phyloP scores from a whole-genome alignment of 1,140 invertebrate species.

The Cydia amplana region DNA sequence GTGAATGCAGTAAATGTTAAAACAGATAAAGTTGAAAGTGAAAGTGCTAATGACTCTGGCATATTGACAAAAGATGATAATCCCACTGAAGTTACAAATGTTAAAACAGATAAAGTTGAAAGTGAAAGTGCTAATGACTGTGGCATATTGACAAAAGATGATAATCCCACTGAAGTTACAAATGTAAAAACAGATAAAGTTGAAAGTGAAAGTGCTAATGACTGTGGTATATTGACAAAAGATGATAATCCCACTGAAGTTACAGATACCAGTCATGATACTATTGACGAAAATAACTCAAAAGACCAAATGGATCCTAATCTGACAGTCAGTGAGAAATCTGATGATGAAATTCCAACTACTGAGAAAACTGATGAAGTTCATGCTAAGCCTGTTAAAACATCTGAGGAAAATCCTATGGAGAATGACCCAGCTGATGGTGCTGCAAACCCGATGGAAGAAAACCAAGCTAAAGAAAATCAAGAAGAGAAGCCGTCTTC shows the following conservation, averaged over 20 bases:
- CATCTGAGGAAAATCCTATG: slow-evolving; percentile 19
- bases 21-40: slow-evolving; percentile 32
- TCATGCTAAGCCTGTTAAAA: slow-evolving; percentile 32
- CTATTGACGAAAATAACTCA: background rate
- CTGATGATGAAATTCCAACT: slow-evolving; percentile 32
- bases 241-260: background rate
- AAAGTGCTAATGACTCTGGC: too few species aligned
- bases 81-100: too few species aligned
- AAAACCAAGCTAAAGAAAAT: slow-evolving; percentile 5
- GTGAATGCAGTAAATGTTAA: slow-evolving; percentile 34
- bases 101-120: slow-evolving; percentile 32
- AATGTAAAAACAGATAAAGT: slow-evolving; percentile 33
- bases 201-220: background rate
- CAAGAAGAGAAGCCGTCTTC: background rate
- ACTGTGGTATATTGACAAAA: background rate
- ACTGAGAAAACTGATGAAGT: slow-evolving; percentile 32
- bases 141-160: too few species aligned
- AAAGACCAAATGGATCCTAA: slow-evolving; percentile 13
- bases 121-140: too few species aligned
- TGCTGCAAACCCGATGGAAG: background rate
- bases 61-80: too few species aligned
- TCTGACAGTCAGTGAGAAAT: slow-evolving; percentile 29
- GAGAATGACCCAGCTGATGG: slow-evolving; percentile 19
- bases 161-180: too few species aligned
- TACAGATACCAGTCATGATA: background rate